Evolutionary conservation across 2,797 vertebrate species (phyloP), one percentile per base, ranked within the genome.

Genomic region (Epinephelus malabaricus): DNA sequence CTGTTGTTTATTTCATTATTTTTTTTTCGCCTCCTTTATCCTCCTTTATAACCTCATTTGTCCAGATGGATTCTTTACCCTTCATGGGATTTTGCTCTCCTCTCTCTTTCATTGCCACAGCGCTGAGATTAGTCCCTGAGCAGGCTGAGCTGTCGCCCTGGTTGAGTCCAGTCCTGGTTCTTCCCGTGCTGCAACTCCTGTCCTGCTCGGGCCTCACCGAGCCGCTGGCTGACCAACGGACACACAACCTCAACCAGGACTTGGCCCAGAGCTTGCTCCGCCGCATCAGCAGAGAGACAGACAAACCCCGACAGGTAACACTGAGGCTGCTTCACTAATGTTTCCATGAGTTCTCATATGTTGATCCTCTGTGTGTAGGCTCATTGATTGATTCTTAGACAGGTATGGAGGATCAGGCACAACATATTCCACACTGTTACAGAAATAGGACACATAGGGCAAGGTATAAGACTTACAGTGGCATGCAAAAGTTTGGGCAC

Each of bases 181-280:
- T 98, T 80, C 98, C 98, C 0, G 81, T 97, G 30, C 95, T 99
- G 45, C 97, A 98, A 92, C 96, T 99, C 12, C 86, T 97, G 13
- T 96, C 96, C 79, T 97, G 96, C 50, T 74, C 94, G 1, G n/a
- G 92, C 13, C 88, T 97, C 79, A 96, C 96, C 40, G 96, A 97
- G 74, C 94, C 96, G 3, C 81, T 97, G 11, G 90, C 92, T 0
- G 89, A 94, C 38, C 89, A 80, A 6, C 92, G 91, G 63, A 95
- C 92, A 0, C 94, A 92, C 73, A 40, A 56, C 1, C 95, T 92
- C 0, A 97, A 96, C 84, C 95, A 95, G 50, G 89, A 94, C 40
- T 77, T 99, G 78, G 96, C 96, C 66, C 65, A 87, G 55, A 91
- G 89, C 45, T 90, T 99, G 80, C 86, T 99, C 18, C 87, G 61